Conservation (phyloP, 2,888 invertebrate species). For the Xestia xanthographa region DNA sequence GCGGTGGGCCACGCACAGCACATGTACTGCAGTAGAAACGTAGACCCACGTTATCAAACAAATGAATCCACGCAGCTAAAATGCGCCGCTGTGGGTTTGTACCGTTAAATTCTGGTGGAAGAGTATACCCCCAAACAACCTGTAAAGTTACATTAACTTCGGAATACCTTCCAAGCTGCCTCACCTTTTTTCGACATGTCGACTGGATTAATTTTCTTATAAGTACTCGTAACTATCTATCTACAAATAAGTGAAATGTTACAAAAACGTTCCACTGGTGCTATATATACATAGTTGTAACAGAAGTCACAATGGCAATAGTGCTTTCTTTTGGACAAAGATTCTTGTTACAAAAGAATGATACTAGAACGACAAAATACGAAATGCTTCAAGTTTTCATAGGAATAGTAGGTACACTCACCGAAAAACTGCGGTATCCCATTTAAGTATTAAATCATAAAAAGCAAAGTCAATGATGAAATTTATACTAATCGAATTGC, state of each 20-base stretch:
- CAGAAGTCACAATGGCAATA: not conserved
- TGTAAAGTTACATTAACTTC: too few relatives aligned
- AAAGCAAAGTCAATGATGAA: not conserved
- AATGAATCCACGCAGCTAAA: too few relatives aligned
- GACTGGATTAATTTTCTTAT: not conserved
- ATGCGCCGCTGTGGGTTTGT: too few relatives aligned
- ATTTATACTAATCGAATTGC: slow-evolving; percentile 3
- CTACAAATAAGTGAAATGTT: not conserved
- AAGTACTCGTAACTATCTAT: not conserved
- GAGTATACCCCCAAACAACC: too few relatives aligned
- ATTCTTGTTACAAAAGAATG: slow-evolving; percentile 1
- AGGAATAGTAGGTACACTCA: not conserved
- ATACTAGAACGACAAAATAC: not conserved
- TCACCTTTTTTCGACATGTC: too few relatives aligned
- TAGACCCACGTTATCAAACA: too few relatives aligned
- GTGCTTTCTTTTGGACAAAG: not conserved
- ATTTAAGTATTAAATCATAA: slow-evolving; percentile 15
- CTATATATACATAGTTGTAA: not conserved
- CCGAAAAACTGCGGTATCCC: slow-evolving; percentile 14
- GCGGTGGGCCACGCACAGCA: too few relatives aligned
- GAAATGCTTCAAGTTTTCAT: not conserved
- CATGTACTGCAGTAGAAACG: too few relatives aligned
- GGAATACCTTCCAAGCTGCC: too few relatives aligned
- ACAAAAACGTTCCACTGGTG: not conserved
- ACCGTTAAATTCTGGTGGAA: too few relatives aligned